phyloP scores from a whole-genome alignment of 2,888 invertebrate genomes.

The Agrotis puta region DNA sequence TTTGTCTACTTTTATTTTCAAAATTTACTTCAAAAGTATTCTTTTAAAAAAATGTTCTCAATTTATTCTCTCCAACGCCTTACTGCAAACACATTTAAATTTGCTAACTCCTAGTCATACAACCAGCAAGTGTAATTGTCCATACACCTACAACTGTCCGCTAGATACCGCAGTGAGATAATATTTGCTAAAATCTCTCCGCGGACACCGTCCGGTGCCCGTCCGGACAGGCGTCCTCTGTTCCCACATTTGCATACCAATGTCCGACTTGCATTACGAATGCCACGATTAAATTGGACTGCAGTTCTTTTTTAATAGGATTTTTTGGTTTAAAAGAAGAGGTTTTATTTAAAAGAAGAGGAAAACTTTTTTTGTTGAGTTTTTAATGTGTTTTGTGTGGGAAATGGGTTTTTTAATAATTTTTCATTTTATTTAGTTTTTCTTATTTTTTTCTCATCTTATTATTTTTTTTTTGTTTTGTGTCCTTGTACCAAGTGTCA shows the following conservation, averaged over 20 bases:
- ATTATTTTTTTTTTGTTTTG: no score
- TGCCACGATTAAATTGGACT: constrained; percentile 21
- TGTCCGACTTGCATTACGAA: constrained; percentile 44
- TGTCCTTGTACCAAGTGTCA: no score
- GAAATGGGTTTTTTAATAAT: background rate
- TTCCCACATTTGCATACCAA: constrained; percentile 48
- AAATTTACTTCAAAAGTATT: no score
- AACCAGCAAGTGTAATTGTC: constrained; percentile 24
- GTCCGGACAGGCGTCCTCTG: constrained; percentile 1
- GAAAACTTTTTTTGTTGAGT: no score
- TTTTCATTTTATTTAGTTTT: background rate
- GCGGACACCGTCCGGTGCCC: constrained; percentile 22
- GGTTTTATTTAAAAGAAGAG: no score
- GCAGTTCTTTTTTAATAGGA: constrained; percentile 24
- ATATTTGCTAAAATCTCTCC: constrained; percentile 49
- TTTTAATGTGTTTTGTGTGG: constrained; percentile 1
- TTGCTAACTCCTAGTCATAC: background rate
- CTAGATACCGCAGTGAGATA: constrained; percentile 14
- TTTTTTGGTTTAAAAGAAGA: constrained; percentile 27
- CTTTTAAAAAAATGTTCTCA: no score
- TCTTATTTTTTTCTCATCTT: no score
- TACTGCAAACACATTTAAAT: background rate
- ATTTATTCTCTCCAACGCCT: background rate
- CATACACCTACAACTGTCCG: background rate
- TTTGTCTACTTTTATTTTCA: no score